These are phyloP conservation scores for Campaea margaritaria DNA, from an alignment of 2,888 invertebrate species.

Conservation along the genomic window DNA sequence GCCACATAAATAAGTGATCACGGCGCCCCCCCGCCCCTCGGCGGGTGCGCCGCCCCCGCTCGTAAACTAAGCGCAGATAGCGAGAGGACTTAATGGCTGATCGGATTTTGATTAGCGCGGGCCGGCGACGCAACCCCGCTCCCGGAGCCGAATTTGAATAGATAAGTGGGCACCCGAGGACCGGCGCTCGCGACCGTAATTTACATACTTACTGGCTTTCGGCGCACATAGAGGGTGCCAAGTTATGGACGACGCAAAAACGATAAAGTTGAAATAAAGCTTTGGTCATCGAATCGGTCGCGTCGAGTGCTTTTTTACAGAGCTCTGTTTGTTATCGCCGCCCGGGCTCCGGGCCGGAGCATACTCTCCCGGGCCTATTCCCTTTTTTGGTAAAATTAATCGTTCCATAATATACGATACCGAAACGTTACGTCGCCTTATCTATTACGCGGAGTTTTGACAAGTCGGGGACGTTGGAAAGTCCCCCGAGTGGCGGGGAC, in stretches of 20 bases:
- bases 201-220: slow-evolving; percentile 85
- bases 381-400: slow-evolving; percentile 67
- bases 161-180: slow-evolving; percentile 84
- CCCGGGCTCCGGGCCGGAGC: slow-evolving; percentile 42
- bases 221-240: slow-evolving; percentile 78
- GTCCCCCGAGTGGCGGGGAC: slow-evolving; percentile 19
- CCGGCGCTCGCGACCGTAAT: slow-evolving; percentile 83
- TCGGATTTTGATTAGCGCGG: slow-evolving; percentile 85
- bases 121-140: slow-evolving; percentile 80
- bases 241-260: slow-evolving; percentile 80
- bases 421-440: slow-evolving; percentile 38
- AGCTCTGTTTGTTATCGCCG: slow-evolving; percentile 76
- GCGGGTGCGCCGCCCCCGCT: slow-evolving; percentile 61
- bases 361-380: slow-evolving; percentile 37
- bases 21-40: slow-evolving; percentile 56
- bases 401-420: slow-evolving; percentile 50
- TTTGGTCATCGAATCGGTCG: slow-evolving; percentile 79
- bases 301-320: slow-evolving; percentile 74
- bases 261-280: slow-evolving; percentile 84
- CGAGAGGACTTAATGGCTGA: slow-evolving; percentile 85
- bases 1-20: slow-evolving; percentile 83
- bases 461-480: slow-evolving; percentile 33
- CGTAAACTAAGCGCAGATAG: slow-evolving; percentile 85
- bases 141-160: slow-evolving; percentile 83
- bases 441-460: slow-evolving; percentile 41